These are phyloP conservation scores for Zosterops borbonicus DNA, from an alignment of 2,113 vertebrate species.

Conservation along the genomic window DNA sequence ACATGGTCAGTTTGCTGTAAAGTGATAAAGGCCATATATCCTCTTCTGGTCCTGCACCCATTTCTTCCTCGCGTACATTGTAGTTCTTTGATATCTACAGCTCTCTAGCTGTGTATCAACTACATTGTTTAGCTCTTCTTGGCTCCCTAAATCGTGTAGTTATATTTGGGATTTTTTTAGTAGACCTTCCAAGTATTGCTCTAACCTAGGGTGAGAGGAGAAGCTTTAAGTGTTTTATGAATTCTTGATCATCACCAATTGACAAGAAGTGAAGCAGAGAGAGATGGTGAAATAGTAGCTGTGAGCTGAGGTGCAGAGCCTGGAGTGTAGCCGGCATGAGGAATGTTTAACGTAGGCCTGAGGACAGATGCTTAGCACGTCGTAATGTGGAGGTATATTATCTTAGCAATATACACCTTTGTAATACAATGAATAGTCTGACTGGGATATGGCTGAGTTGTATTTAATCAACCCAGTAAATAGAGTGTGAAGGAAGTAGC, in stretches of 20 bases:
- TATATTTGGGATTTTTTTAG: not conserved
- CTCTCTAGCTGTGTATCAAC: not conserved
- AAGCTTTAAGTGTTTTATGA: not conserved
- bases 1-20: not conserved
- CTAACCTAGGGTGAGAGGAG: not conserved
- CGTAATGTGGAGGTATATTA: not conserved
- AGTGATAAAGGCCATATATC: not conserved
- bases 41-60: not conserved
- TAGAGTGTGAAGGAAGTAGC: not conserved
- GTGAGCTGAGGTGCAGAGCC: not conserved
- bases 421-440: not conserved
- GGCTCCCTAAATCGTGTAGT: not conserved
- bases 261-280: not conserved
- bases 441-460: not conserved
- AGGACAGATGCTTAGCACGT: rapidly evolving
- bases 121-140: not conserved
- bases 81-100: not conserved
- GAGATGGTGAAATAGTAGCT: not conserved
- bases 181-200: not conserved
- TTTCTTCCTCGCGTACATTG: not conserved
- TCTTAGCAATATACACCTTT: not conserved
- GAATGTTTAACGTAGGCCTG: rapidly evolving
- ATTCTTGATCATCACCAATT: not conserved
- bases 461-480: not conserved
- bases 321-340: rapidly evolving